A percentile compares a stretch with the other conserved stretches of the same genome.
Evolutionary conservation across 2,888 invertebrate species (phyloP).

Genomic region (Hemithea aestivaria): DNA sequence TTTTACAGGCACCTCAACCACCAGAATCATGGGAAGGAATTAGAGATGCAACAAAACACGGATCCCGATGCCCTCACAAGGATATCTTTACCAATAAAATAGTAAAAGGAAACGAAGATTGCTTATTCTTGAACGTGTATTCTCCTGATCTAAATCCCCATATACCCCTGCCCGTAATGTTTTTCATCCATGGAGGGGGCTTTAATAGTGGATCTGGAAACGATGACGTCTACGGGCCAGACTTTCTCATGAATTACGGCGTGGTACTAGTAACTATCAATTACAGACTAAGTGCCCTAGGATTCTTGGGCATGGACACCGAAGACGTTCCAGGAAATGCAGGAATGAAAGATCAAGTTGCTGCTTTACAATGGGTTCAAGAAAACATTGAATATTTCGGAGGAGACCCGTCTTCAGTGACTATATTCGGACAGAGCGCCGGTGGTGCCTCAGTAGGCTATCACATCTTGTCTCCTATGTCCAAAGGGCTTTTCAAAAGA

Average conservation of each 20-base stretch:
- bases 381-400: constrained; percentile 46
- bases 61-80: constrained; percentile 5
- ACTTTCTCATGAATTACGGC: constrained; percentile 37
- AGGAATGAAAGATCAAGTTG: constrained; percentile 48
- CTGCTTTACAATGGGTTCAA: constrained; percentile 44
- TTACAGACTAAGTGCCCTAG: constrained; percentile 41
- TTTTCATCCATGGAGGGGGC: constrained; percentile 43
- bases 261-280: constrained; percentile 43
- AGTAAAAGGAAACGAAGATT: constrained; percentile 44
- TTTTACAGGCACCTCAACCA: constrained; percentile 27
- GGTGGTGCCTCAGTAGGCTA: constrained; percentile 39
- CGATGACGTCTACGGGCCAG: constrained; percentile 35
- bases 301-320: constrained; percentile 41
- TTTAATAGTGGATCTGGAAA: constrained; percentile 38
- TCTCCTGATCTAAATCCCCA: constrained; percentile 36
- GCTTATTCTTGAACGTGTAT: constrained; percentile 51
- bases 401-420: constrained; percentile 45
- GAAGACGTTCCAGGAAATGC: constrained; percentile 45
- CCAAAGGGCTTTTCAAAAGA: constrained; percentile 48
- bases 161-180: constrained; percentile 42
- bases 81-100: too few species aligned
- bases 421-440: constrained; percentile 52
- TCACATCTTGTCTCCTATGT: constrained; percentile 51
- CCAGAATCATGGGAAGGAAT: constrained; percentile 27
- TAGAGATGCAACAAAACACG: constrained; percentile 19